These are phyloP conservation scores for Lepidochrysops patricia DNA, from an alignment of 2,888 invertebrate species.

Conservation along the genomic window DNA sequence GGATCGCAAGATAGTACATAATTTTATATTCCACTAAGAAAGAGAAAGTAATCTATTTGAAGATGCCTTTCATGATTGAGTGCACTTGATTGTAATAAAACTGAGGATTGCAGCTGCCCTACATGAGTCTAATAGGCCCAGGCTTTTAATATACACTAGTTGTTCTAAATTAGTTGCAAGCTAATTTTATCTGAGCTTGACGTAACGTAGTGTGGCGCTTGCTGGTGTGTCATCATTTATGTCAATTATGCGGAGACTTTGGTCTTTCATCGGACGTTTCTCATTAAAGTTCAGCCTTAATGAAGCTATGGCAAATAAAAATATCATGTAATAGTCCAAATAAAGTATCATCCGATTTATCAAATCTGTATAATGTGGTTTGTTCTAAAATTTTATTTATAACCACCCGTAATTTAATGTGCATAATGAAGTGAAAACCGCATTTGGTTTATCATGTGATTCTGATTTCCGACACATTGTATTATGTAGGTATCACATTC, in stretches of 20 bases:
- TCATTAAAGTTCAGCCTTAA: not conserved
- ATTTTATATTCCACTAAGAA: not conserved
- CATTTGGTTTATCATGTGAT: slow-evolving; percentile 18
- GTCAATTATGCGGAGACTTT: not conserved
- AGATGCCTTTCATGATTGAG: slow-evolving; percentile 9
- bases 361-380: not conserved
- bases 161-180: slow-evolving; percentile 2
- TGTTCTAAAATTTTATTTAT: not conserved
- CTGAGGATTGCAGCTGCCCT: slow-evolving; percentile 14
- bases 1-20: not conserved
- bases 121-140: slow-evolving; percentile 8
- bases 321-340: not conserved
- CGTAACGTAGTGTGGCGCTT: not conserved
- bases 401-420: slow-evolving; percentile 24
- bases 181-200: not conserved
- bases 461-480: not conserved
- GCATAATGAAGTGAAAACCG: slow-evolving; percentile 27
- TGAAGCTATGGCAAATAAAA: not conserved
- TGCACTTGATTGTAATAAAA: slow-evolving; percentile 14
- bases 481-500: no score
- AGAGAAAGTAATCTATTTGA: slow-evolving; percentile 12
- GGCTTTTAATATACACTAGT: slow-evolving; percentile 5
- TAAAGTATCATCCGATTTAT: not conserved
- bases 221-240: not conserved
- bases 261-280: not conserved